Evolutionary conservation across 1,140 invertebrate genomes (phyloP).

Genomic region (Micrasema minimum): DNA sequence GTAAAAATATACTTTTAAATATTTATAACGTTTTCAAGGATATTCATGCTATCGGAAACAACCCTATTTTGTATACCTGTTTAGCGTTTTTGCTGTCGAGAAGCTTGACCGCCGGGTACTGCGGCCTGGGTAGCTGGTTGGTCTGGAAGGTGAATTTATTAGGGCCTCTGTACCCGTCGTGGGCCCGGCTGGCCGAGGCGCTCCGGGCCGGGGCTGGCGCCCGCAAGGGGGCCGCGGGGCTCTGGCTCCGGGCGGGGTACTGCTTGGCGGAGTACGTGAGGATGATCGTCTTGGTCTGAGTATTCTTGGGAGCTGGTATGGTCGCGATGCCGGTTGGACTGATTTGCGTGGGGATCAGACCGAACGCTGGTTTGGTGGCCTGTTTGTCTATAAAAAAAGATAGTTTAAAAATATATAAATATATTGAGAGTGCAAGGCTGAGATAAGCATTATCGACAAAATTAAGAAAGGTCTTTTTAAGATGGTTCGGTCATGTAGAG

Average conservation of each 20-base stretch:
- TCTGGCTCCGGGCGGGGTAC: slow-evolving; percentile 54
- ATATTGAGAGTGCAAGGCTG: no score
- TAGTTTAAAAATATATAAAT: no score
- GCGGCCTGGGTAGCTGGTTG: slow-evolving; percentile 76
- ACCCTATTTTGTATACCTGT: no score
- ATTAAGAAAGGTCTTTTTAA: no score
- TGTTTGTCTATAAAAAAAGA: slow-evolving; percentile 39
- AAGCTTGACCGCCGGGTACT: slow-evolving; percentile 73
- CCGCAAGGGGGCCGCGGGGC: slow-evolving; percentile 41
- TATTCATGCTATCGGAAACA: no score
- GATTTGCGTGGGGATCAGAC: slow-evolving; percentile 46
- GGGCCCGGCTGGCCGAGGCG: slow-evolving; percentile 47
- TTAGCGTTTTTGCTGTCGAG: slow-evolving; percentile 78
- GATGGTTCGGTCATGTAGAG: no score
- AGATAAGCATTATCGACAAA: no score
- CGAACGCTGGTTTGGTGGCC: slow-evolving; percentile 28
- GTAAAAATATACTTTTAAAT: no score
- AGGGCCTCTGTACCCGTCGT: slow-evolving; percentile 41
- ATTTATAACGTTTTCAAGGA: no score
- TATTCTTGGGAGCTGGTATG: slow-evolving; percentile 57
- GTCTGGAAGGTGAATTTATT: slow-evolving; percentile 75
- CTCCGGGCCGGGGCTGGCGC: slow-evolving; percentile 44
- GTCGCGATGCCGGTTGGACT: slow-evolving; percentile 55
- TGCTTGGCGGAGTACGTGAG: slow-evolving; percentile 64
- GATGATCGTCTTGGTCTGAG: slow-evolving; percentile 63